phyloP scores from a whole-genome alignment of 2,888 invertebrate genomes.

The Tupiocoris notatus region DNA sequence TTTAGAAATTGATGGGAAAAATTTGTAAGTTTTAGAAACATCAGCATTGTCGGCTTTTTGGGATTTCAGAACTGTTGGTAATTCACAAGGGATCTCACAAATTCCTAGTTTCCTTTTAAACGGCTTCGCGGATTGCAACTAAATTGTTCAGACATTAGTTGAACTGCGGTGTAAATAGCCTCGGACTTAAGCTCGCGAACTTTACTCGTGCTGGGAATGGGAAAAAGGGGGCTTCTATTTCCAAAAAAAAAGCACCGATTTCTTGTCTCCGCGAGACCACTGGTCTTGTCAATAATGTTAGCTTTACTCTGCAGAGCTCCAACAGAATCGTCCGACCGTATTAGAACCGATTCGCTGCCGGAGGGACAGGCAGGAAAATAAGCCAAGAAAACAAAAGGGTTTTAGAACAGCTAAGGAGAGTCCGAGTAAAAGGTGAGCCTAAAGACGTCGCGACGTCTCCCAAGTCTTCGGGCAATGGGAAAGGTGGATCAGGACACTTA shows the following conservation, averaged over 20 bases:
- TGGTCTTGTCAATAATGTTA: neutral
- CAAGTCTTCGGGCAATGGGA: neutral
- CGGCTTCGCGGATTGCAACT: no score
- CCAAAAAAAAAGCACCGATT: neutral
- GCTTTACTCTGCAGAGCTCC: neutral
- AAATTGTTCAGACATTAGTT: no score
- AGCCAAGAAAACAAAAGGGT: neutral
- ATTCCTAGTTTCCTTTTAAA: no score
- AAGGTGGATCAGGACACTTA: constrained; percentile 18
- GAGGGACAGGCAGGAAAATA: neutral
- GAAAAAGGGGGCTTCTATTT: neutral
- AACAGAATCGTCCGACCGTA: neutral
- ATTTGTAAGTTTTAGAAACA: no score
- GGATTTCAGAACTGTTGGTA: no score
- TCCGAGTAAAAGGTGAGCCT: neutral
- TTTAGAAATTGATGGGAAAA: no score
- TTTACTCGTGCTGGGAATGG: no score
- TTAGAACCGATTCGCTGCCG: neutral
- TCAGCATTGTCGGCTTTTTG: no score
- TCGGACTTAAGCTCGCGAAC: no score
- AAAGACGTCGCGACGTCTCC: constrained; percentile 4
- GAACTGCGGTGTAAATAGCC: no score
- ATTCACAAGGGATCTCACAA: no score
- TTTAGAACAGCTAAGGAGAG: neutral
- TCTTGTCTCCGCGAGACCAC: no score